Evolutionary conservation across 2,797 vertebrate species (phyloP).

Genomic region (Pseudochromis fuscus): DNA sequence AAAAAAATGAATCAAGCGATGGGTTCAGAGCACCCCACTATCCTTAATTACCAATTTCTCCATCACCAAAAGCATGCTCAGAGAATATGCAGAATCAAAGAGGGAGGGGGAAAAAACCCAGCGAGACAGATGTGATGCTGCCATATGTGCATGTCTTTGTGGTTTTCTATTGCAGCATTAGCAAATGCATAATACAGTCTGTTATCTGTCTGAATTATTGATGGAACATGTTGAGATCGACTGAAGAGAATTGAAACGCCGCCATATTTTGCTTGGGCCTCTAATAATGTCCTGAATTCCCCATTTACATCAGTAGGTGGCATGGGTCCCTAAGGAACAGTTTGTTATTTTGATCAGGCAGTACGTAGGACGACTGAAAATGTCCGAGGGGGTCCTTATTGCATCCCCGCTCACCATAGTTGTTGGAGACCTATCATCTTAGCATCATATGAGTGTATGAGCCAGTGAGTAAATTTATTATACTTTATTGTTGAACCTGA

Average conservation of each 20-base stretch:
- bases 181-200: slow-evolving; percentile 53
- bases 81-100: slow-evolving; percentile 39
- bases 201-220: slow-evolving; percentile 61
- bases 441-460: no score
- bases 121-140: slow-evolving; percentile 14
- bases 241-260: slow-evolving; percentile 46
- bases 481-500: no score
- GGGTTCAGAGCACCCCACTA: slow-evolving; percentile 38
- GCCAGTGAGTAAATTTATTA: no score
- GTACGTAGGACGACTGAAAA: no score
- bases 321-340: no score
- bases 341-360: no score
- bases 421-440: no score
- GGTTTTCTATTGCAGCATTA: slow-evolving; percentile 32
- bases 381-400: no score
- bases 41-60: slow-evolving; percentile 47
- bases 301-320: no score
- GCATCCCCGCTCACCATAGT: no score
- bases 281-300: slow-evolving; percentile 27
- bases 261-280: slow-evolving; percentile 16
- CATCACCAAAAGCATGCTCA: slow-evolving; percentile 37
- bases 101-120: slow-evolving; percentile 6
- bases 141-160: slow-evolving; percentile 33
- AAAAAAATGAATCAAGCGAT: slow-evolving; percentile 38
- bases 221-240: slow-evolving; percentile 44